Evolutionary conservation across 2,888 invertebrate species (phyloP), one percentile per base, ranked within the genome.

Genomic region (Euzetes globulus): DNA sequence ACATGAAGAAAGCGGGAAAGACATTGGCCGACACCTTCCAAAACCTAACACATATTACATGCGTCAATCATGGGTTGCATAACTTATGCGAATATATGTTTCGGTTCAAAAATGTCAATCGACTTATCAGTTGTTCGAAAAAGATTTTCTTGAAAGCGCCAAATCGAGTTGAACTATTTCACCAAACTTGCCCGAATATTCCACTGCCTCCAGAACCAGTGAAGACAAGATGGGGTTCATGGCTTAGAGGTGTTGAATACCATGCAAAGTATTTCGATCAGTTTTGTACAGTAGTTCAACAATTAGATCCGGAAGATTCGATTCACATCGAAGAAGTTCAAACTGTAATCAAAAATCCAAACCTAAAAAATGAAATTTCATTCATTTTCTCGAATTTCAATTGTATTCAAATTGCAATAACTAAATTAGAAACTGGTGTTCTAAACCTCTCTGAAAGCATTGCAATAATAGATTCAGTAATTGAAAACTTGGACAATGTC

Each of bases 171-270:
- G 22, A 55, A 4, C 4, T 22, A 22, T 55, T 55, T 13, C 9
- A 55, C 1, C 4, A 3, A 19, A 9, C 11, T 7, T 55, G 4
- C 19, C 55, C 55, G 3, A 6, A 3, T 22, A 7, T 55, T 1
- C 55, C 55, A 7, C 22, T 55, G n/a, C 55, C 55, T 19, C 55
- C 55, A 55, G 55, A 55, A 55, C 55, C 55, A 7, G 55, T 55
- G 5, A 7, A 4, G 3, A 55, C 55, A 4, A 9, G 55, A 5
- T 55, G 55, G 55, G 55, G 55, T 7, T 22, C 22, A 13, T 55
- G 55, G 55, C 13, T 55, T 4, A 55, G 13, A n/a, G 55, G 22
- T 25, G 55, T 55, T 3, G 25, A 55, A 55, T 55, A 55, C 19
- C n/a, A 55, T 4, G 55, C 22, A 4, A 55, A 55, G 19, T 19